Conservation (phyloP, 2,113 vertebrate genomes). For the Alectura lathami region DNA sequence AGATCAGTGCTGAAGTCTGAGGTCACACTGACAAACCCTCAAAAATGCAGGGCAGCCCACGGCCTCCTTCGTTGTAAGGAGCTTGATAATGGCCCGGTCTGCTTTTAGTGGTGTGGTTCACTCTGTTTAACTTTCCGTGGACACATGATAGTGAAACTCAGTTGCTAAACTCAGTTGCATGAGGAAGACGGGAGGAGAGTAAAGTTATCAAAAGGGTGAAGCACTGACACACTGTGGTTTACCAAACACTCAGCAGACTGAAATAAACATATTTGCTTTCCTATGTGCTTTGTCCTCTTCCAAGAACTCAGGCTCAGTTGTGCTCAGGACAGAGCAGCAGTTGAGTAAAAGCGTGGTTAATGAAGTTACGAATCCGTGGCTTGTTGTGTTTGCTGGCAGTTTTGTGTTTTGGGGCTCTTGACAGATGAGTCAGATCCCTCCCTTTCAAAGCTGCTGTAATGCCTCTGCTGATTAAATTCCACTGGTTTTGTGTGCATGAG, state of each 20-base stretch:
- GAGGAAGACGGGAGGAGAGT: neutral
- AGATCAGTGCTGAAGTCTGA: neutral
- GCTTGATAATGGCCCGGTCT: neutral
- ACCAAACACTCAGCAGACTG: neutral
- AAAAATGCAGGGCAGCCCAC: neutral
- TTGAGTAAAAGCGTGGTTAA: conserved; percentile 9
- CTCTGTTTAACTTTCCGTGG: neutral
- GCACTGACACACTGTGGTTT: neutral
- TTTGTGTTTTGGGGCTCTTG: neutral
- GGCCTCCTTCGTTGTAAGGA: neutral
- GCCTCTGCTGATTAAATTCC: conserved; percentile 34
- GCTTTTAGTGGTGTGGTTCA: neutral
- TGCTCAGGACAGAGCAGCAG: neutral
- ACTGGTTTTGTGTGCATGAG: conserved; percentile 2
- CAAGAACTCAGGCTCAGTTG: neutral
- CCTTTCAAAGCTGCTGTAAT: conserved; percentile 18
- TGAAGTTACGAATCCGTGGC: neutral
- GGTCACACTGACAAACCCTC: neutral
- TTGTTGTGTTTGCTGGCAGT: conserved; percentile 2
- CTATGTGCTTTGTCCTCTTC: neutral
- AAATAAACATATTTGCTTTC: neutral
- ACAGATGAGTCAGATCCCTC: conserved; percentile 30
- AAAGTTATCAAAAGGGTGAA: neutral
- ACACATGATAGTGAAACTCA: neutral
- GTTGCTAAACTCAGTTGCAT: neutral